Evolutionary conservation across 2,888 invertebrate species (phyloP), one percentile per base, ranked within the genome.

Genomic region (Salticus scenicus): DNA sequence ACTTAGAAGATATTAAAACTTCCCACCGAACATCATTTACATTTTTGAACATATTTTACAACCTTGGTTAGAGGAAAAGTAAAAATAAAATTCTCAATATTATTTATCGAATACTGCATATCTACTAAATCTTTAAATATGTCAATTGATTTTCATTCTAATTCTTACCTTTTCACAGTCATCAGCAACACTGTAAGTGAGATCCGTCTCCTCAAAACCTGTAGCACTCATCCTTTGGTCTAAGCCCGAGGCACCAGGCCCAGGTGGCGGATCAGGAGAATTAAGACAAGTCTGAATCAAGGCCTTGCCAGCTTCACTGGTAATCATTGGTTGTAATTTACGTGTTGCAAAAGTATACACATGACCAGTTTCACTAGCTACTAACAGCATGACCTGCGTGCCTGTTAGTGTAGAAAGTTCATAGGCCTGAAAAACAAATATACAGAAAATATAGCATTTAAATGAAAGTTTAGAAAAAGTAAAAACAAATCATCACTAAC

Each of bases 291-390:
- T 98, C 93, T 99, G 99, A 90, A 99, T 99, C 89, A 99, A 93
- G 89, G 98, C 96, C 92, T 99, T 99, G 89, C 99, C 99, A 79
- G 93, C 92, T 87, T 94, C 93, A 89, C 98, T 98, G 70, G 98
- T 98, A 92, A 99, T 99, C 98, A 99, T 99, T 89, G 99, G 99
- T 92, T 98, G 98, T 77, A 99, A 94, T 92, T 98, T 98, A 89
- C 98, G 94, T 89, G 99, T 99, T 88, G 99, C 99, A 93, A 99
- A 99, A 88, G 99, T 99, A 93, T 99, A 99, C 90, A 99, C 99
- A 93, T 99, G 99, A 77, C 99, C 99, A 27, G 99, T 99, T 92
- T 98, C 99, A 88, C 97, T 98, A 87, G 99, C 99, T 89, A 99
- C 99, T 91, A 99, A 93, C 90, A 99, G 93, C 99, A 99, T 99